These are phyloP conservation scores for Bolinopsis microptera DNA, from an alignment of 37 sponge, comb jelly and placozoan species.

Conservation along the genomic window DNA sequence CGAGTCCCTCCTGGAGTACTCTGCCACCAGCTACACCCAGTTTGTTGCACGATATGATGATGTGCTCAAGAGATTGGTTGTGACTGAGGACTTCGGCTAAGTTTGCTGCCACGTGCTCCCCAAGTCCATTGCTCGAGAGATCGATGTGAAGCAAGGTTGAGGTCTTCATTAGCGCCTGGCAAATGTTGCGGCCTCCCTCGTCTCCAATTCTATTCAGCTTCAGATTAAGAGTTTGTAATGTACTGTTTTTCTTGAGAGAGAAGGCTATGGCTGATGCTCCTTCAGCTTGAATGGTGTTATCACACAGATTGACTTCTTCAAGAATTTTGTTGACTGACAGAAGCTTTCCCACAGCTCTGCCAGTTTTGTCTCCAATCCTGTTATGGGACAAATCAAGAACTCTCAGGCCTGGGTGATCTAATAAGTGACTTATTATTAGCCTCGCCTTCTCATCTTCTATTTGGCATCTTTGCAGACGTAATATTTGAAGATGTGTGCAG, in stretches of 20 bases:
- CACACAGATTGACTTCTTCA: constrained; percentile 72
- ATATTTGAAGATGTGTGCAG: constrained; percentile 67
- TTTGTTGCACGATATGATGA: constrained; percentile 81
- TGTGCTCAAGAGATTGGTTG: constrained; percentile 72
- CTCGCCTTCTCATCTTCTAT: constrained; percentile 80
- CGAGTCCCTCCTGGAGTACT: constrained; percentile 86
- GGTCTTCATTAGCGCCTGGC: constrained; percentile 83
- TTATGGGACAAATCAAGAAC: constrained; percentile 91
- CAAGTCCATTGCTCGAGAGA: constrained; percentile 80
- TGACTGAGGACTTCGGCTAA: constrained; percentile 79
- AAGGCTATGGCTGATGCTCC: constrained; percentile 85
- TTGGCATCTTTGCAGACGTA: constrained; percentile 71
- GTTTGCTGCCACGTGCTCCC: constrained; percentile 75
- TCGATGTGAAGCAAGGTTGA: constrained; percentile 71
- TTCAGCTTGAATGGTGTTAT: constrained; percentile 74
- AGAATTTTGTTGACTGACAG: constrained; percentile 76
- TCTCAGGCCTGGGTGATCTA: constrained; percentile 83
- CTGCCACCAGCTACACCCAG: constrained; percentile 83
- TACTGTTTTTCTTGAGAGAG: constrained; percentile 80
- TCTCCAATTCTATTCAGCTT: constrained; percentile 85
- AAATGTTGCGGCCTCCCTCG: constrained; percentile 79
- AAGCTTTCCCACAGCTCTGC: constrained; percentile 88
- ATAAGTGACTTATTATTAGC: constrained; percentile 76
- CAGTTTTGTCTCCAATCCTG: constrained; percentile 75
- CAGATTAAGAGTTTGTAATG: constrained; percentile 74